Base-by-base conservation (phyloP, 2,113 vertebrate genomes). In the Azemiops feae region DNA sequence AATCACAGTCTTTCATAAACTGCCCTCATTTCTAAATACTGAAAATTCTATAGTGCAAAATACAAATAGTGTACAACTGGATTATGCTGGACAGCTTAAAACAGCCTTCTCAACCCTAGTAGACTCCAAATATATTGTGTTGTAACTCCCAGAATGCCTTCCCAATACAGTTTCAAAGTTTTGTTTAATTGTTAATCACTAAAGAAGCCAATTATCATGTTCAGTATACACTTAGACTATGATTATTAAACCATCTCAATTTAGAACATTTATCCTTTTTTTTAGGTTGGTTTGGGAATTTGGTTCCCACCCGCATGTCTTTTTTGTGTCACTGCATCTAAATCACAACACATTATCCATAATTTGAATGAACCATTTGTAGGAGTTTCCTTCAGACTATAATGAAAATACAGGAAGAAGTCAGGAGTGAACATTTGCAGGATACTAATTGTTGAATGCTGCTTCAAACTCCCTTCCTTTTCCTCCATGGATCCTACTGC, bases 131-230 rank as follows among this genome's bases (percentile, higher is more conserved):
- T 81, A 81, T 81, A 39, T 39, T 81, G 5, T 2, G 6, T 81
- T 81, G 18, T 39, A 81, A 22, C 34, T 81, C 34, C n/a, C 52
- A 88, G 53, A 55, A 52, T 88, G 12, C 34, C 22, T 58, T 91
- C n/a, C 90, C 50, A 64, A 53, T 87, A 6, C 12, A 25, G 22
- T 85, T 91, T 91, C 34, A 55, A 91, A 7, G 14, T 85, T 45
- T 81, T 57, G 58, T 91, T 74, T 74, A 90, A 54, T 43, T 91
- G 27, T 54, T 87, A 92, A 87, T 92, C 47, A 22, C 43, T 92
- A 87, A 34, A 87, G 85, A 85, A 92, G 14, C 55, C 91, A 60
- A 57, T 47, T 58, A 47, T 25, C 10, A 57, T 22, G 52, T 69
- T 81, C 16, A 22, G 22, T 27, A 43, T 55, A 50, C 50, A 58